Evolutionary conservation across 2,113 vertebrate genomes (phyloP).

Genomic region (Gasterosteus nipponicus): DNA sequence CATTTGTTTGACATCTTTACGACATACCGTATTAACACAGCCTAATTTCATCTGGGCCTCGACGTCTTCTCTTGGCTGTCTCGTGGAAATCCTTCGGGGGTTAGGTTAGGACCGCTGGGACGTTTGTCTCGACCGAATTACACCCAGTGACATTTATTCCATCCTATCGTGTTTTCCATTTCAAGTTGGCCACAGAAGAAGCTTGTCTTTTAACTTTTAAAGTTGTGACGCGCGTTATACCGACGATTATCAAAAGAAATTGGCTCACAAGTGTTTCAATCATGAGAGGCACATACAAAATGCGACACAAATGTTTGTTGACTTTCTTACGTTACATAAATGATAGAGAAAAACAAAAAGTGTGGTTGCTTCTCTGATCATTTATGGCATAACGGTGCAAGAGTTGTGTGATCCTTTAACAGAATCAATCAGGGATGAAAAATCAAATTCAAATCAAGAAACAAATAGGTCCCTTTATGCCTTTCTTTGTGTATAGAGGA

Average conservation of each 20-base stretch:
- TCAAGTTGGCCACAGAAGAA: conserved; percentile 66
- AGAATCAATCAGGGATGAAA: conserved; percentile 76
- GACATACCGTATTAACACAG: conserved; percentile 72
- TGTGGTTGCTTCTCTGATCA: neutral
- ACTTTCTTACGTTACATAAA: neutral
- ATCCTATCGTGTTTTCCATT: conserved; percentile 47
- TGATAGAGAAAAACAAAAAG: conserved; percentile 23
- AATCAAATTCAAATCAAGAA: conserved; percentile 76
- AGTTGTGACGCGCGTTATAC: conserved; percentile 78
- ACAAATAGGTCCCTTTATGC: conserved; percentile 75
- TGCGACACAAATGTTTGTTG: neutral
- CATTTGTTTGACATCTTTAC: conserved; percentile 78
- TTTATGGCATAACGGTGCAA: conserved; percentile 19
- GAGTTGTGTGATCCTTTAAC: conserved; percentile 62
- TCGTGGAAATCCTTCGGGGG: conserved; percentile 75
- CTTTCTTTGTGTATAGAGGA: conserved; percentile 74
- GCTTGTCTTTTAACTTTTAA: conserved; percentile 56
- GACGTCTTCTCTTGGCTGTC: conserved; percentile 70
- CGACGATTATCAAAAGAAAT: conserved; percentile 75
- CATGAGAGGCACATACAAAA: neutral
- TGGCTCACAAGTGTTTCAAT: neutral
- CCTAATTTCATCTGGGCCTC: conserved; percentile 71
- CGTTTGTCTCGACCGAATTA: conserved; percentile 72
- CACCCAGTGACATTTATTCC: conserved; percentile 59
- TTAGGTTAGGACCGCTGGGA: conserved; percentile 73